Evolutionary conservation across 2,797 vertebrate genomes (phyloP).

Genomic region (Allenopithecus nigroviridis): DNA sequence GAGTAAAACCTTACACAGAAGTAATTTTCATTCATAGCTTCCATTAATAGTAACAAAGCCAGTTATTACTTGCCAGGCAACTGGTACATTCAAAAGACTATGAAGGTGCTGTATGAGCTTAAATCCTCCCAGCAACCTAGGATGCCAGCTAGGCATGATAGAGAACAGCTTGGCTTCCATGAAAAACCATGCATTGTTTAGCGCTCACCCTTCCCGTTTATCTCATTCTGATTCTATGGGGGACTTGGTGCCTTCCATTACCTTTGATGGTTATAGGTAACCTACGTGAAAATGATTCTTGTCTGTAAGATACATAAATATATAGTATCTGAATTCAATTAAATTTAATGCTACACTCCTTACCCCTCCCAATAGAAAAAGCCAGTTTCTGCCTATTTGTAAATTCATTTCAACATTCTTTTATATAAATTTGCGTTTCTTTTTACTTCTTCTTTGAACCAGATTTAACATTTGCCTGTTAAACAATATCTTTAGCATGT

Average conservation of each 20-base stretch:
- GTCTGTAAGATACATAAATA: background rate
- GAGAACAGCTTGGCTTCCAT: background rate
- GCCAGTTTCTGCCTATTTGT: background rate
- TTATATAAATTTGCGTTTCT: background rate
- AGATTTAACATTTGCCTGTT: background rate
- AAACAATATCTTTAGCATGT: background rate
- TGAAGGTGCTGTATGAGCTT: background rate
- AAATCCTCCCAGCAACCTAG: background rate
- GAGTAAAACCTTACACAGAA: background rate
- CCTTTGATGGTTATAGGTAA: background rate
- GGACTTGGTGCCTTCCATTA: background rate
- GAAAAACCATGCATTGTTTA: background rate
- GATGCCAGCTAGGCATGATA: background rate
- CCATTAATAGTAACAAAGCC: background rate
- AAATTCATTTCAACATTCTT: background rate
- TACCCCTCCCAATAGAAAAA: background rate
- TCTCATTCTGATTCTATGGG: background rate
- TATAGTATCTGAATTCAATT: background rate
- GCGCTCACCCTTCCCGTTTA: background rate
- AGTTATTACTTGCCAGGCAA: background rate
- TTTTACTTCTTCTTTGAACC: background rate
- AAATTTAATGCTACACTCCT: background rate
- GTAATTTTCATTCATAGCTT: background rate
- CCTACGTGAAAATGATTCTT: background rate
- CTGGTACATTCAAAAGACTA: background rate